A percentile compares a stretch with the other conserved stretches of the same genome.
Conservation (phyloP, 2,113 vertebrate species). For the Nannospalax galili region DNA sequence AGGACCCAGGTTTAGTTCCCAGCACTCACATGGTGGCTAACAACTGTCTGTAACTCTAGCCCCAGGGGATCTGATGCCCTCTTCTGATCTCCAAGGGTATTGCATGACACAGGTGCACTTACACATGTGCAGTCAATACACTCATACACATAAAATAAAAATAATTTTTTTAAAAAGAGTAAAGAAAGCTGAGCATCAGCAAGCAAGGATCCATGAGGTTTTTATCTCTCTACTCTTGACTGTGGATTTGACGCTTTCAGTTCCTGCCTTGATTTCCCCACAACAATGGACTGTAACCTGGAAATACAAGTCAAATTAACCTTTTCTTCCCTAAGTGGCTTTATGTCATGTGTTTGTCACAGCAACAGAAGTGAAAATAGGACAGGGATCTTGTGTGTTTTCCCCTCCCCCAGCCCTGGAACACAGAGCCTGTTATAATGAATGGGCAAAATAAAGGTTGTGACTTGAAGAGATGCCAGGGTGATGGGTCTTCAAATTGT, state of each 20-base stretch:
- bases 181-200: not conserved
- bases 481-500: not conserved
- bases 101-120: too few species aligned
- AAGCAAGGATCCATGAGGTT: not conserved
- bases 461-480: too few species aligned
- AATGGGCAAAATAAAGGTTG: not conserved
- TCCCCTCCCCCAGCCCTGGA: not conserved
- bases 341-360: not conserved
- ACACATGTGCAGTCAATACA: too few species aligned
- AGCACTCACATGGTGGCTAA: too few species aligned
- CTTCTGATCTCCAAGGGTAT: too few species aligned
- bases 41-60: too few species aligned
- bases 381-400: not conserved
- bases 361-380: not conserved
- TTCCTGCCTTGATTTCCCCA: not conserved
- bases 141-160: too few species aligned
- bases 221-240: not conserved
- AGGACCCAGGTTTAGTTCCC: too few species aligned
- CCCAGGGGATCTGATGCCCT: too few species aligned
- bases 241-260: not conserved
- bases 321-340: not conserved
- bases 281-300: not conserved
- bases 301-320: not conserved
- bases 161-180: too few species aligned
- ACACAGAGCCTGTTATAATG: not conserved